Evolutionary conservation across 2,113 vertebrate species (phyloP), one percentile per base, ranked within the genome.

Genomic region (human (Homo sapiens)): DNA sequence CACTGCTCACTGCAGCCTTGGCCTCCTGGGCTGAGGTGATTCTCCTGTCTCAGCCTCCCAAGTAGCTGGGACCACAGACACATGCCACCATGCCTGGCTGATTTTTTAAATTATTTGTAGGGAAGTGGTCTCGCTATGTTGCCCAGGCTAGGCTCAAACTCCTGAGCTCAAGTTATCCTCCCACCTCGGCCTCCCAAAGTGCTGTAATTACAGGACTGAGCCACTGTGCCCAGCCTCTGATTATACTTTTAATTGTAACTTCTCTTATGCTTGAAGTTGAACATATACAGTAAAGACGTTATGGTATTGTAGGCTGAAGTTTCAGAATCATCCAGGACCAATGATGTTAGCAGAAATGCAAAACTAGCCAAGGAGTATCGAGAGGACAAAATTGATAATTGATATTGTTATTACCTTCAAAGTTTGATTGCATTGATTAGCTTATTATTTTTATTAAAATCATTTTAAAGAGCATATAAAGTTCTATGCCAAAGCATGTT

Each of bases 391-490:
- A 61, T 70, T 85, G 23, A 32, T 50, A 66, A 16, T 64, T 80
- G 40, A 18, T 73, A 50, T 59, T 52, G n/a, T 72, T 64, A 68
- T 70, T 90, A n/a, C 17, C 96, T 88, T 81, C 30, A 55, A 70
- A 93, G 38, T 57, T 50, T 80, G 72, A 61, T 73, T 89, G 48
- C 27, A 75, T 32, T 76, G 38, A 52, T 73, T 68, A 52, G 30
- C 32, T 88, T 59, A 25, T 76, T 91, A 6, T 43, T 76, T 96
- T 94, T 78, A 88, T 82, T 96, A 82, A 89, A 88, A 73, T 23
- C 85, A 27, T 72, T 93, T 88, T 79, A 79, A 90, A 64, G 12
- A 66, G 20, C 52, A 11, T 75, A 5, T 48, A 64, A 59, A 91
- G 66, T 93, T 93, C 40, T 70, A 4, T 86, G 13, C 17, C 52